Evolutionary conservation across 1,140 invertebrate genomes (phyloP), one percentile per base, ranked within the genome.

Genomic region (Lysiphlebus fabarum): DNA sequence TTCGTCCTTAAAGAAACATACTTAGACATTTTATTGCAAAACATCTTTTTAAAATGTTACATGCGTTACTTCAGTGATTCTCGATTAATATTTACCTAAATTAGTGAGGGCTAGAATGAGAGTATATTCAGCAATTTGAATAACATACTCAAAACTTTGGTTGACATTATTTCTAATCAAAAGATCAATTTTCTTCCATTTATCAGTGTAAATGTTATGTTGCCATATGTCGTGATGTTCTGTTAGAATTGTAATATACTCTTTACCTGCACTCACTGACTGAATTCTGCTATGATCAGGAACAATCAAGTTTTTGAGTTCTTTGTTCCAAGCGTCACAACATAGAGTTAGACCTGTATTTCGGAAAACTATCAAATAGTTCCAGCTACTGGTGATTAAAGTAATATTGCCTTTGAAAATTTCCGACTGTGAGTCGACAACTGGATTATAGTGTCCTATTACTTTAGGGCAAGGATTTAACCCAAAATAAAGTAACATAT

Each of bases 41-140:
- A n/a, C n/a, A n/a, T n/a, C n/a, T n/a, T n/a, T n/a, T n/a, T n/a
- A n/a, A n/a, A n/a, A n/a, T n/a, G n/a, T n/a, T n/a, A n/a, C n/a
- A n/a, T n/a, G n/a, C n/a, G n/a, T n/a, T n/a, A n/a, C n/a, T n/a
- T n/a, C n/a, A n/a, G n/a, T n/a, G n/a, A n/a, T n/a, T n/a, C n/a
- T n/a, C n/a, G n/a, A n/a, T n/a, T n/a, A n/a, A n/a, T n/a, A n/a
- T n/a, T n/a, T n/a, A 71, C 70, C 77, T 65, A 76, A 73, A 69
- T 80, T 77, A 9, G 75, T 80, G 17, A 80, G 64, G 45, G 67
- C 69, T 5, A 76, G 65, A 6, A 77, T 65, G 6, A 65, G 68
- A 50, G 67, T 72, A 36, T 63, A 65, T n/a, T 63, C 66, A 7
- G 62, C 57, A 26, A 79, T 60, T 68, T 77, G 75, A 6, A 71